Percentiles rank a stretch among this genome's conserved stretches.
Evolutionary conservation across 1,140 invertebrate genomes (phyloP).

Genomic region (Berghia stephanieae): DNA sequence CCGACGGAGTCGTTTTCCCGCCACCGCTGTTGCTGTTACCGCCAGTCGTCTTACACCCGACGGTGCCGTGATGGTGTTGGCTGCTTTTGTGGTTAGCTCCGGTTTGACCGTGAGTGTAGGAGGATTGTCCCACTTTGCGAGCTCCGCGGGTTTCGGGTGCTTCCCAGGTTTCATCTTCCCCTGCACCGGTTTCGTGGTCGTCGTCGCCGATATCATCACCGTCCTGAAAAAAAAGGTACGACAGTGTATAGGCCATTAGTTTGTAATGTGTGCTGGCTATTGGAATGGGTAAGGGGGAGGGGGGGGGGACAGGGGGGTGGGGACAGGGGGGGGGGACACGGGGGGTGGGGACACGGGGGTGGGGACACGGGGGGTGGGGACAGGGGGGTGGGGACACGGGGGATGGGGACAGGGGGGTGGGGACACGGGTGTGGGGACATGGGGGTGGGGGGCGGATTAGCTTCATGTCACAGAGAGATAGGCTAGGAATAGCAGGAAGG

Average conservation of each 20-base stretch:
- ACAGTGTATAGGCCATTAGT: not conserved
- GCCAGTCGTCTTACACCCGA: not conserved
- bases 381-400: not conserved
- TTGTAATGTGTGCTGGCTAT: not conserved
- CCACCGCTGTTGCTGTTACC: too few species aligned
- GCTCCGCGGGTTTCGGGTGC: constrained; percentile 33
- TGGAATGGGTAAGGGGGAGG: not conserved
- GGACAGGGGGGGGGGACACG: too few species aligned
- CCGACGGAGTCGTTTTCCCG: not conserved
- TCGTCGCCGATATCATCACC: too few species aligned
- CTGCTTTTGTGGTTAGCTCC: constrained; percentile 23
- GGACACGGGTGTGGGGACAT: not conserved
- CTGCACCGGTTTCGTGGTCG: constrained; percentile 22
- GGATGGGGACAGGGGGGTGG: not conserved
- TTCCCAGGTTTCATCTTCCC: constrained; percentile 35
- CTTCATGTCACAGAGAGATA: not conserved
- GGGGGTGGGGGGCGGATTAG: too few species aligned
- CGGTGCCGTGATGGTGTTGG: not conserved
- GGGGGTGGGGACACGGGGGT: not conserved
- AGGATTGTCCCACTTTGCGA: too few species aligned
- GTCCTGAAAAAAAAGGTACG: not conserved
- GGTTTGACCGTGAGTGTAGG: constrained; percentile 28
- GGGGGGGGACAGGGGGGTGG: not conserved
- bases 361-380: not conserved
- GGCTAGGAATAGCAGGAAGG: too few species aligned